Evolutionary conservation across 2,888 invertebrate genomes (phyloP).

Genomic region (Machimus atricapillus): DNA sequence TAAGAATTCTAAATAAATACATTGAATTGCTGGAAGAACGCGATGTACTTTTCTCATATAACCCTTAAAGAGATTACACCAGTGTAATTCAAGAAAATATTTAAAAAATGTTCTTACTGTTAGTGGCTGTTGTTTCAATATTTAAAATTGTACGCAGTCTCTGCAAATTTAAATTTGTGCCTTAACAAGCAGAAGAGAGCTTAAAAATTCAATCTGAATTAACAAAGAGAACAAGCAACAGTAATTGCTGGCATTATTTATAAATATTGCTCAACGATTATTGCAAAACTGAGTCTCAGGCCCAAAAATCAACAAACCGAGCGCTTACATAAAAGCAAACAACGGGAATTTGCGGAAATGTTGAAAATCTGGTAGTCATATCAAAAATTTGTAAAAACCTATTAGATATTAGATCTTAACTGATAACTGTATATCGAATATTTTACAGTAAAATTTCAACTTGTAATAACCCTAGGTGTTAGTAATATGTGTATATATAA

Average conservation of each 20-base stretch:
- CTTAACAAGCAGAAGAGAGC: not conserved
- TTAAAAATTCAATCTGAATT: not conserved
- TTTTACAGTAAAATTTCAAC: conserved; percentile 38
- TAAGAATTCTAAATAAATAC: not conserved
- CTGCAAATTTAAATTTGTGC: not conserved
- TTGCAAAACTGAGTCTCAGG: not conserved
- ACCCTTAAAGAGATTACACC: not conserved
- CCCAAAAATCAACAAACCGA: conserved; percentile 16
- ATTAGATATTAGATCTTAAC: conserved; percentile 31
- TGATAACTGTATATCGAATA: conserved; percentile 32
- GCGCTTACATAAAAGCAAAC: not conserved
- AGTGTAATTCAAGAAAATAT: not conserved
- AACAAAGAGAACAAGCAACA: not conserved
- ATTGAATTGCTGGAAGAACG: not conserved
- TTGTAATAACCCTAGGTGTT: conserved; percentile 28
- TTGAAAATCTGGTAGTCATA: conserved; percentile 31
- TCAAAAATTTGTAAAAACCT: conserved; percentile 36
- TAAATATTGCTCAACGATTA: not conserved
- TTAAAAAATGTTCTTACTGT: not conserved
- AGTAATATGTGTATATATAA: conserved; percentile 38
- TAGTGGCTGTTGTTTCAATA: not conserved
- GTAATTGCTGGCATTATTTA: not conserved
- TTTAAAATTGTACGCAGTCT: not conserved
- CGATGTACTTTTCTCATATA: not conserved
- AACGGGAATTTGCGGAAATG: not conserved